phyloP scores from a whole-genome alignment of 2,797 vertebrate species.

The Pyrocephalus nanus region DNA sequence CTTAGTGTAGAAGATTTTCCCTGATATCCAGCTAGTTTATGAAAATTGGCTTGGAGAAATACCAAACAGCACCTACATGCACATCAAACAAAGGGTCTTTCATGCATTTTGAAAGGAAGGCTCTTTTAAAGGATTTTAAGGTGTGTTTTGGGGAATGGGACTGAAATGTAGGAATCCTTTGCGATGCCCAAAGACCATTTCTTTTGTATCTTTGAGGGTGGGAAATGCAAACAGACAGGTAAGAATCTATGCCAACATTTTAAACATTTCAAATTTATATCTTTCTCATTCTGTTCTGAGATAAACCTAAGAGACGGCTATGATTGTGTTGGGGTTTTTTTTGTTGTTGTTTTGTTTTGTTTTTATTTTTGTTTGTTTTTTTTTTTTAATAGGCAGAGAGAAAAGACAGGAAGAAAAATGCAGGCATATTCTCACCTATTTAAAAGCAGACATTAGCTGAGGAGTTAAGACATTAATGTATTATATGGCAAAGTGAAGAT shows the following conservation, averaged over 20 bases:
- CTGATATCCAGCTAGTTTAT: neutral
- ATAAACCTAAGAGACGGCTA: neutral
- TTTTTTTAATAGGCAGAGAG: neutral
- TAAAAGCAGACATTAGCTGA: neutral
- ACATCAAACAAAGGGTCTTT: neutral
- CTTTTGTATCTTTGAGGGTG: neutral
- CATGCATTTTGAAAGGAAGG: neutral
- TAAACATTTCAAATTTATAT: neutral
- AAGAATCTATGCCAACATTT: neutral
- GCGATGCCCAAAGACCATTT: neutral
- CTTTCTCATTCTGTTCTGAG: neutral
- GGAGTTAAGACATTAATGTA: neutral
- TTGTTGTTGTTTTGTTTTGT: too few relatives aligned
- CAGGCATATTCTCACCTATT: neutral
- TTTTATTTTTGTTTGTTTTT: too few relatives aligned
- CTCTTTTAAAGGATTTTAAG: neutral
- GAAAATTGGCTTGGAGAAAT: neutral
- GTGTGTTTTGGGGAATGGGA: neutral
- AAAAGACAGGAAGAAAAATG: neutral
- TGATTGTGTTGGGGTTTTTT: too few relatives aligned
- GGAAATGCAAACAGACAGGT: neutral
- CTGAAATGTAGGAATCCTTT: neutral
- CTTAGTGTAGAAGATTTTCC: neutral
- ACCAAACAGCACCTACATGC: neutral
- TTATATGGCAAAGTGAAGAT: neutral